Conservation (phyloP, 2,888 invertebrate genomes). For the Standfussiana lucernea region DNA sequence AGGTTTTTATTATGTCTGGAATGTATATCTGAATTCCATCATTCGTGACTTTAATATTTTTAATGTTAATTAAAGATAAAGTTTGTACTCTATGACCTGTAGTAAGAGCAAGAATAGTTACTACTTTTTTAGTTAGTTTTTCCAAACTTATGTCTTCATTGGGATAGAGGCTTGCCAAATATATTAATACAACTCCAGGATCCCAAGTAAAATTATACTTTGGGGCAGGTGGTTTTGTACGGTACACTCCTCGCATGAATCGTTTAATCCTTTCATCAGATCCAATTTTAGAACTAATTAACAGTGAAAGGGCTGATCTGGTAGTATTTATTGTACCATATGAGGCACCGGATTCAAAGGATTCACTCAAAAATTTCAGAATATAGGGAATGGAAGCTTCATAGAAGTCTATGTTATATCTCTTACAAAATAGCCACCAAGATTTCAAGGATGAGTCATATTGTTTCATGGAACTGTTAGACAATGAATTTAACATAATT, state of each 20-base stretch:
- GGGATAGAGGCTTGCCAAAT: neutral
- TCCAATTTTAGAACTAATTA: too few species aligned
- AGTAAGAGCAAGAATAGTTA: neutral
- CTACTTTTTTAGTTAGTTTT: constrained; percentile 3
- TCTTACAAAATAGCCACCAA: neutral
- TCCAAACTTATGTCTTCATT: neutral
- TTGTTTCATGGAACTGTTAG: neutral
- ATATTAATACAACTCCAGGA: neutral
- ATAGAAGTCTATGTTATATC: neutral
- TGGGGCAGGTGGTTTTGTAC: constrained; percentile 8
- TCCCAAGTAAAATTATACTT: constrained; percentile 13
- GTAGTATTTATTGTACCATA: constrained; percentile 6
- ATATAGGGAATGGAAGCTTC: neutral
- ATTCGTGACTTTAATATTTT: neutral
- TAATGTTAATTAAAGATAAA: neutral
- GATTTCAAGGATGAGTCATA: neutral
- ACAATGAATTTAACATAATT: neutral
- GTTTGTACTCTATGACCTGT: neutral
- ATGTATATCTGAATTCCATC: constrained; percentile 9
- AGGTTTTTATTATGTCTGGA: neutral
- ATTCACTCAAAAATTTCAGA: neutral
- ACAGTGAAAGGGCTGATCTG: constrained; percentile 1
- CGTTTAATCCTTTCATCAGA: constrained; percentile 13
- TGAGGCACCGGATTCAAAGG: neutral
- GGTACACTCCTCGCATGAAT: neutral